Percentiles rank a stretch among this genome's conserved stretches.
Conservation (phyloP, 2,888 invertebrate species). For the Drosophila demipolita region DNA sequence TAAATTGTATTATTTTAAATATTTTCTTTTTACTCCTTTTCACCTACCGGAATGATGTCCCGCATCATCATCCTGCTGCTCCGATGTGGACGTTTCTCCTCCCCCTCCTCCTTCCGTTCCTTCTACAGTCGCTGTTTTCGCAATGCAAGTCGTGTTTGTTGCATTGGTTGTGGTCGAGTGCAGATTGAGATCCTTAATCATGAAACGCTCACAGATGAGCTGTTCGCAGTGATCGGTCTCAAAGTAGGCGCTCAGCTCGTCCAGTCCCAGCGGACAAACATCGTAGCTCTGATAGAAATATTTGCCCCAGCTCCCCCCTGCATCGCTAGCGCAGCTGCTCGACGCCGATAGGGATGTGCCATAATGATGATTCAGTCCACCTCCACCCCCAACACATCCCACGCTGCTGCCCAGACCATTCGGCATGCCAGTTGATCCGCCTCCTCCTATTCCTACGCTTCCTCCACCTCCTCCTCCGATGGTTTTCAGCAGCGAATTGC, state of each 20-base stretch:
- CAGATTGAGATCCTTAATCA: conserved; percentile 78
- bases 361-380: conserved; percentile 6
- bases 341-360: conserved; percentile 43
- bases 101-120: not conserved
- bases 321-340: conserved; percentile 61
- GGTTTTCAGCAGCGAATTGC: conserved; percentile 87
- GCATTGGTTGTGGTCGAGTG: conserved; percentile 31
- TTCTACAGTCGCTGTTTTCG: conserved; percentile 29
- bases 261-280: conserved; percentile 82
- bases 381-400: not conserved
- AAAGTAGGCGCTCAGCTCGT: conserved; percentile 83
- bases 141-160: not conserved
- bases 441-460: conserved; percentile 4
- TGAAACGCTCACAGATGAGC: conserved; percentile 83
- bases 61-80: conserved; percentile 87
- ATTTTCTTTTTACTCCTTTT: not conserved
- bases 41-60: conserved; percentile 90
- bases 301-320: conserved; percentile 80
- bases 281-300: conserved; percentile 83
- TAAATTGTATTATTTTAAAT: not conserved
- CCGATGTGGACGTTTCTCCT: conserved; percentile 39
- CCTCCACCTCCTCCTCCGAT: conserved; percentile 42
- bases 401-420: conserved; percentile 8
- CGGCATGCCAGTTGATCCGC: conserved; percentile 3
- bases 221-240: conserved; percentile 84